These are phyloP conservation scores for Muscicapa striata DNA, from an alignment of 2,797 vertebrate species.

Conservation along the genomic window DNA sequence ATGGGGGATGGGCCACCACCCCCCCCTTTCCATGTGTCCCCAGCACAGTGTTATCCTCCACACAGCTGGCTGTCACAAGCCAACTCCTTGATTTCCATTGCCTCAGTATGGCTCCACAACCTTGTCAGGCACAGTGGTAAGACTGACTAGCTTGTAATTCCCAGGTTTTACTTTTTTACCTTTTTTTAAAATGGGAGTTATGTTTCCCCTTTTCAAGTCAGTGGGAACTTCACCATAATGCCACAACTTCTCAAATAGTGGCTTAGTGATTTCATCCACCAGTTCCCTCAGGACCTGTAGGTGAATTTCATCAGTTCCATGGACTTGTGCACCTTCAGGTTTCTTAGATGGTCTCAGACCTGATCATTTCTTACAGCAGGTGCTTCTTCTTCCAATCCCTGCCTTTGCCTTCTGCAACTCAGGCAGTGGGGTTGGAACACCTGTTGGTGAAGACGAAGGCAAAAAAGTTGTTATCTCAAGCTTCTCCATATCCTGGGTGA, in stretches of 20 bases:
- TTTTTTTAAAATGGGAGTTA: not conserved
- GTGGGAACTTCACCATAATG: not conserved
- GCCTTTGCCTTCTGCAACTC: not conserved
- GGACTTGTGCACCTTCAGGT: not conserved
- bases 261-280: not conserved
- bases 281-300: not conserved
- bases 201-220: not conserved
- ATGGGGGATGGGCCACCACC: no score
- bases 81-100: not conserved
- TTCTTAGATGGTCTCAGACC: not conserved
- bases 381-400: not conserved
- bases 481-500: not conserved
- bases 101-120: not conserved
- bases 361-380: not conserved
- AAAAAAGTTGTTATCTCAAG: not conserved
- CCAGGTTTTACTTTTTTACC: not conserved
- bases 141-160: not conserved
- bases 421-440: not conserved
- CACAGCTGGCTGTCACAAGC: not conserved
- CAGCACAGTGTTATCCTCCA: no score
- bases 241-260: not conserved
- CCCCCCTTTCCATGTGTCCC: no score
- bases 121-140: not conserved
- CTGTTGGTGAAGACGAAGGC: not conserved
- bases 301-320: no score